Percentiles rank a stretch among this genome's conserved stretches.
Evolutionary conservation across 92 coral and sea anemone genomes (phyloP).

Genomic region (Palythoa grandiflora): DNA sequence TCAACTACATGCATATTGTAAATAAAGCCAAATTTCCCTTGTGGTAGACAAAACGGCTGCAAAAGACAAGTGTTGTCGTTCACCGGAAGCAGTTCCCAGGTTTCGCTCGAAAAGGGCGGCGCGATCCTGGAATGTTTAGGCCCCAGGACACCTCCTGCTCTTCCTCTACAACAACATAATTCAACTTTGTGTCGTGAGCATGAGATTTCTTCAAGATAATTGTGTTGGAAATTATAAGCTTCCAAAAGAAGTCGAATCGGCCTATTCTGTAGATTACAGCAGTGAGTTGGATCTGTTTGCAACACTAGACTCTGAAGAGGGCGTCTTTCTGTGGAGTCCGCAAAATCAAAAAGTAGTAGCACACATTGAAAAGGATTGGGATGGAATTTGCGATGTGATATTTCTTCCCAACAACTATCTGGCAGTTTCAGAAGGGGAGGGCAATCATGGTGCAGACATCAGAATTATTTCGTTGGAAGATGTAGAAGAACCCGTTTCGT

Average conservation of each 20-base stretch:
- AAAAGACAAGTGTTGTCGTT: too few relatives aligned
- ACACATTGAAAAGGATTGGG: conserved; percentile 19
- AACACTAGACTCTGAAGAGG: conserved; percentile 19
- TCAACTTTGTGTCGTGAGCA: background rate
- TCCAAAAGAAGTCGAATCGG: conserved; percentile 1
- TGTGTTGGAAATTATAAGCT: conserved; percentile 38
- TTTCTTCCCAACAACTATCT: conserved; percentile 46
- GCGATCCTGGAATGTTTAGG: background rate
- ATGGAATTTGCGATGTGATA: conserved; percentile 13
- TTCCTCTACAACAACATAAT: too few relatives aligned
- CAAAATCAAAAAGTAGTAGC: conserved; percentile 36
- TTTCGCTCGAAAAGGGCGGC: too few relatives aligned
- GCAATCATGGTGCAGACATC: conserved; percentile 35
- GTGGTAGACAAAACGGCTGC: too few relatives aligned
- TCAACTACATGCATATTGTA: too few relatives aligned
- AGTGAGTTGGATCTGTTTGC: conserved; percentile 57
- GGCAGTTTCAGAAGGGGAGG: conserved; percentile 44
- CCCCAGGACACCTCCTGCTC: background rate
- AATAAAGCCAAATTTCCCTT: too few relatives aligned
- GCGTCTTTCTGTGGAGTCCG: conserved; percentile 57
- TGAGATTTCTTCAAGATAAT: conserved; percentile 25
- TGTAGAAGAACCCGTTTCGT: background rate
- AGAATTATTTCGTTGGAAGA: conserved; percentile 17
- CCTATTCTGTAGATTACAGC: conserved; percentile 44
- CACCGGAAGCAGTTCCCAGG: too few relatives aligned